Base-by-base conservation (phyloP, 2,888 invertebrate species). In the Peribatodes rhomboidaria region DNA sequence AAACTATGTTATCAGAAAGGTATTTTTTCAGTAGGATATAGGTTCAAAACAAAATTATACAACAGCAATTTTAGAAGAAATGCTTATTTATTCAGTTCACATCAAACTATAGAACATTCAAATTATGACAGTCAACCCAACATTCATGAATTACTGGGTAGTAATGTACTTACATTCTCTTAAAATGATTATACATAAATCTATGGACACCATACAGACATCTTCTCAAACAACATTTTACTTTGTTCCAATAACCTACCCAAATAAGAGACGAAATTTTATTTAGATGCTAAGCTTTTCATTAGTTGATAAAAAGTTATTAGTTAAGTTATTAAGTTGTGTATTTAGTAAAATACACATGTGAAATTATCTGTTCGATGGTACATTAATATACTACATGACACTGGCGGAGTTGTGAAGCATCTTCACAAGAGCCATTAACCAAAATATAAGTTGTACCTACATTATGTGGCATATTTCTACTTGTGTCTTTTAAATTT, bases 91-190 rank as follows among this genome's bases (percentile, higher is more conserved):
- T 46, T 60, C 50, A 50, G 59, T 55, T 53, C 60, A 60, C 55
- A 44, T 58, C 53, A 59, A 53, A 60, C 55, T 55, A 60, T 11
- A 59, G 18, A 18, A 54, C 54, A 55, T 54, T 46, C 33, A 44
- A 49, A 37, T 44, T 18, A 33, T 44, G 44, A 61, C 61, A 54
- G 54, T 41, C 54, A 56, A 14, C 47, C 10, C 20, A 22, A 22
- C n/a, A 42, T 52, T 50, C 14, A 41, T 41, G 2, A 2, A 16
- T 14, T 42, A 11, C 11, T 42, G 18, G 27, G 27, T 27, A 27
- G 27, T 27, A 27, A 20, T 42, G 4, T 11, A 42, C 42, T 18
- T 18, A 27, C 47, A 47, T 47, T 13, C 47, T 13, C 11, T 18
- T 42, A 18, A 18, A 42, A 9, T 37, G n/a, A n/a, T 37, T 18